A percentile compares a stretch with the other conserved stretches of the same genome.
These are phyloP conservation scores for Hexactinellida sp. DNA, from an alignment of 37 sponge, comb jelly and placozoan genomes.

Conservation along the genomic window DNA sequence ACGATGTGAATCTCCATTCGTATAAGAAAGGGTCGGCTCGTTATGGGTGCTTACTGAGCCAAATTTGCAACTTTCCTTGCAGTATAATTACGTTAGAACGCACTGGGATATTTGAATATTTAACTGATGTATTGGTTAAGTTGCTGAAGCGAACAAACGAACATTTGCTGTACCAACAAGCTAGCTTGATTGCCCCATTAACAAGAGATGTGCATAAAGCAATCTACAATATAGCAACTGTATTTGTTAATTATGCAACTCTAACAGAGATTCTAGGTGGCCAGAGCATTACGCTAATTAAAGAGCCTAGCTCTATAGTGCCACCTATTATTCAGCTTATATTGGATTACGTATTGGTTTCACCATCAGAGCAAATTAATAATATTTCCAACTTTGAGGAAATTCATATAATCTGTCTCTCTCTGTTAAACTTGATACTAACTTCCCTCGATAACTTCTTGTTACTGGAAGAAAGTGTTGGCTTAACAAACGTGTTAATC, in stretches of 20 bases:
- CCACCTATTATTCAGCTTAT: not conserved
- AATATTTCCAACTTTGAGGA: not conserved
- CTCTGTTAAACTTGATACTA: not conserved
- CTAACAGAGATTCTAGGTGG: not conserved
- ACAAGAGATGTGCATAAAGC: not conserved
- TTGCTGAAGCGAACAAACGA: not conserved
- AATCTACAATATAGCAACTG: not conserved
- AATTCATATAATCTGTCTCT: not conserved
- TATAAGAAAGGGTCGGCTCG: not conserved
- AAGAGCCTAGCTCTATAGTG: too few species aligned
- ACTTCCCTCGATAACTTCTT: not conserved
- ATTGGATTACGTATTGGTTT: not conserved
- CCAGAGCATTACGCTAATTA: not conserved
- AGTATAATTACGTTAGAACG: not conserved
- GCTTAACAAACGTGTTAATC: not conserved
- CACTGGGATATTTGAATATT: not conserved
- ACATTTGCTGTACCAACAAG: not conserved
- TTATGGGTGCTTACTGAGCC: not conserved
- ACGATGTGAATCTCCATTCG: not conserved
- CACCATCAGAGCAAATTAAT: not conserved
- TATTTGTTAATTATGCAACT: constrained; percentile 6
- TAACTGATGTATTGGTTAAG: not conserved
- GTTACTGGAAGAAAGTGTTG: not conserved
- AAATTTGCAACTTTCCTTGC: not conserved
- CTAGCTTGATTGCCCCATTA: not conserved